Percentiles rank a stretch among this genome's conserved stretches.
phyloP scores from a whole-genome alignment of 2,113 vertebrate genomes.

The Atrichornis clamosus region DNA sequence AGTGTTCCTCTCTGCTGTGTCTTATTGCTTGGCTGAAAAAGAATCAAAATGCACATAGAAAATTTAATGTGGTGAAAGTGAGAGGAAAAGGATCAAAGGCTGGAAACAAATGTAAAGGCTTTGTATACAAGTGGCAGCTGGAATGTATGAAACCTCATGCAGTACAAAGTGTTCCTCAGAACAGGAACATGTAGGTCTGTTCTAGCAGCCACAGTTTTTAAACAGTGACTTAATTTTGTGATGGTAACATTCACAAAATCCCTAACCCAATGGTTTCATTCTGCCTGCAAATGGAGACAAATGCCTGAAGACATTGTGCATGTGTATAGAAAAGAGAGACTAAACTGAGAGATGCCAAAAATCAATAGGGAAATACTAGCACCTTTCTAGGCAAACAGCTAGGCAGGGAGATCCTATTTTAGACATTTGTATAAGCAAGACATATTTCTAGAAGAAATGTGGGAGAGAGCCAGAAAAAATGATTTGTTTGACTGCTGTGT shows the following conservation, averaged over 20 bases:
- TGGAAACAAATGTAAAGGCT: neutral
- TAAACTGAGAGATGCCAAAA: neutral
- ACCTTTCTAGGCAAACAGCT: neutral
- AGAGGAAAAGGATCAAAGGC: neutral
- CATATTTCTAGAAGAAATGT: neutral
- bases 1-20: neutral
- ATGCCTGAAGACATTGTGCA: neutral
- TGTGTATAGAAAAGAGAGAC: neutral
- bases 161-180: constrained; percentile 6
- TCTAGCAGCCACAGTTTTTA: neutral
- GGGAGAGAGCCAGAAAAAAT: neutral
- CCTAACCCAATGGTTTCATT: neutral
- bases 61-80: constrained; percentile 1
- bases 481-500: neutral
- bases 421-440: neutral
- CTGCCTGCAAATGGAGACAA: neutral
- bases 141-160: neutral
- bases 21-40: constrained; percentile 14
- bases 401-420: neutral
- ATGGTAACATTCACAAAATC: neutral
- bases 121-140: neutral
- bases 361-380: neutral
- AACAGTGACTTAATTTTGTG: neutral
- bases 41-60: neutral
- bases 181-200: neutral